phyloP scores from a whole-genome alignment of 2,888 invertebrate species.

The Apodemia mormo region DNA sequence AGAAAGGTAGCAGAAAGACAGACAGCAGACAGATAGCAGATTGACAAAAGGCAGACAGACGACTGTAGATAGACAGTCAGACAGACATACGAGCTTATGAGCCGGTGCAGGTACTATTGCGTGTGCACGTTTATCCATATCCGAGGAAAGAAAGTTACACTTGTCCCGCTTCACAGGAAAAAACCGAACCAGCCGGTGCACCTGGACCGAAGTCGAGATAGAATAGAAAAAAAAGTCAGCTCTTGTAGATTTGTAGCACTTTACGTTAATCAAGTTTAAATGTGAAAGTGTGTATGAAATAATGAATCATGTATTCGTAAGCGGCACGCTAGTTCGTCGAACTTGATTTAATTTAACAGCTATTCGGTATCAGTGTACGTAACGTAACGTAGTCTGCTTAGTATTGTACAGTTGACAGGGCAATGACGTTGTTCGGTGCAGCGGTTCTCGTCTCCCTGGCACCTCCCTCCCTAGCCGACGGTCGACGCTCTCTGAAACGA shows the following conservation, averaged over 20 bases:
- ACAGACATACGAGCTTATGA: no score
- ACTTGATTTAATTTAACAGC: constrained; percentile 56
- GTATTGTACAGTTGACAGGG: constrained; percentile 80
- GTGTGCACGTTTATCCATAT: no score
- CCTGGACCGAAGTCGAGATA: no score
- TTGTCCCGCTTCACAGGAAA: no score
- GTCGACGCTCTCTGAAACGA: constrained; percentile 79
- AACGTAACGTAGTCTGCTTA: constrained; percentile 75
- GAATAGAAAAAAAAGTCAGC: neutral
- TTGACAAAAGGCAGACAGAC: no score
- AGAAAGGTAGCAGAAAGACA: no score
- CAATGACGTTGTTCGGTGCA: constrained; percentile 73
- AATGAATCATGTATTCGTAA: constrained; percentile 16
- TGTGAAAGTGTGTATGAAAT: constrained; percentile 1
- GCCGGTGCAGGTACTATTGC: no score
- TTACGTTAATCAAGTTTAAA: neutral
- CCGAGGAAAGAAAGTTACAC: no score
- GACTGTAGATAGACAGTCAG: no score
- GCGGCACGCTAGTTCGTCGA: constrained; percentile 53
- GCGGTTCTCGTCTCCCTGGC: constrained; percentile 47
- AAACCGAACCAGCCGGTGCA: no score
- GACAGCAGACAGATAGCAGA: no score
- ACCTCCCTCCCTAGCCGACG: constrained; percentile 63
- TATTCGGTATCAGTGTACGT: constrained; percentile 66
- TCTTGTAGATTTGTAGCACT: neutral